These are phyloP conservation scores for Dromas ardeola DNA, from an alignment of 2,113 vertebrate genomes.

Conservation along the genomic window DNA sequence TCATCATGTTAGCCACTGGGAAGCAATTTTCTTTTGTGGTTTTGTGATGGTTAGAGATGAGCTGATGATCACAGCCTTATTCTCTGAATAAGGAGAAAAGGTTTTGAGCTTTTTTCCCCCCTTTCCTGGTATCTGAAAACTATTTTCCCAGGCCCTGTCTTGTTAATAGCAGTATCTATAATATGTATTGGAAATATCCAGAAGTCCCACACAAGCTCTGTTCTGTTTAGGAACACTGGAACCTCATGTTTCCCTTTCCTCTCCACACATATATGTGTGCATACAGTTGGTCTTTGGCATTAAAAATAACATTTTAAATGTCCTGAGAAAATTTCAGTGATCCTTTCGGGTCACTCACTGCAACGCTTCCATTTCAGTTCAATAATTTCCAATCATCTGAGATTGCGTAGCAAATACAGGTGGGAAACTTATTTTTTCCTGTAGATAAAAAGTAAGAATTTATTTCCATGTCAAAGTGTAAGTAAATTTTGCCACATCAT, in stretches of 20 bases:
- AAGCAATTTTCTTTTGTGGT: conserved; percentile 20
- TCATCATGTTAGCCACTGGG: background rate
- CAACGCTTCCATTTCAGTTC: background rate
- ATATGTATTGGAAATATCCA: background rate
- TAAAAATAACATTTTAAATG: background rate
- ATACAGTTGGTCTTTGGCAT: background rate
- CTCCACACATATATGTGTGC: background rate
- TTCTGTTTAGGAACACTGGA: background rate
- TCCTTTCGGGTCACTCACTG: background rate
- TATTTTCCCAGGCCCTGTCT: background rate
- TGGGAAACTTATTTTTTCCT: background rate
- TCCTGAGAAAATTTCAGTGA: background rate
- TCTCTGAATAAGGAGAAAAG: background rate
- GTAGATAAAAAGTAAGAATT: background rate
- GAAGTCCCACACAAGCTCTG: background rate
- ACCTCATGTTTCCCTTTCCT: background rate
- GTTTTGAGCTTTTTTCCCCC: fast-evolving
- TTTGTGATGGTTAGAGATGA: background rate
- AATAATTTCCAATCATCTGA: background rate
- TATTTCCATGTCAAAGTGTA: background rate
- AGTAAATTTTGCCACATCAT: background rate
- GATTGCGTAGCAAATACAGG: background rate
- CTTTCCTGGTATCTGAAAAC: background rate
- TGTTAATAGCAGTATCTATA: background rate
- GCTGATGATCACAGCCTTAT: background rate